A percentile compares a stretch with the other conserved stretches of the same genome.
These are phyloP conservation scores for Euphonia xanthogaster DNA, from an alignment of 2,797 vertebrate genomes.

Conservation along the genomic window DNA sequence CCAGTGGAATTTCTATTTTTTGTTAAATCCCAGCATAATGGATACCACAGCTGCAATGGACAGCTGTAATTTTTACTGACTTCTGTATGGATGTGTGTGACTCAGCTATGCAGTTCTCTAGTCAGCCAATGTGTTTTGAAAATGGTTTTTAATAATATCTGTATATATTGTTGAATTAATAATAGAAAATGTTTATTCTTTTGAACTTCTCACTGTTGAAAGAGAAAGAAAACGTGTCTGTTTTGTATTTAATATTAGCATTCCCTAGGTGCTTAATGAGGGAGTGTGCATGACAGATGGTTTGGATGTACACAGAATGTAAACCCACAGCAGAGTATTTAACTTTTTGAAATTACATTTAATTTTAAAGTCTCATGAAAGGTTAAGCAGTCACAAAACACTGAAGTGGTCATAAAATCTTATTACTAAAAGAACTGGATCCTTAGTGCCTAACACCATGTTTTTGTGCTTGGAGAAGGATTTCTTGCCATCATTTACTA, in stretches of 20 bases:
- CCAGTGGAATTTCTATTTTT: background rate
- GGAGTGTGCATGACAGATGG: background rate
- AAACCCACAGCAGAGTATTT: background rate
- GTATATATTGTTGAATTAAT: background rate
- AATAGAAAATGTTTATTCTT: background rate
- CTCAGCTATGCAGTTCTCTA: background rate
- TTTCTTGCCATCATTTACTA: background rate
- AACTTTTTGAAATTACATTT: slow-evolving; percentile 5
- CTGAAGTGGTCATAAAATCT: background rate
- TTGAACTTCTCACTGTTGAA: background rate
- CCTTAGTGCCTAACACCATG: background rate
- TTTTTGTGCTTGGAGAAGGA: background rate
- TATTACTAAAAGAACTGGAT: background rate
- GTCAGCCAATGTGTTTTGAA: background rate
- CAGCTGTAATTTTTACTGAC: slow-evolving; percentile 34
- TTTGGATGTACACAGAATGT: background rate
- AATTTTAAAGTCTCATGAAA: slow-evolving; percentile 12
- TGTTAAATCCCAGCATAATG: background rate
- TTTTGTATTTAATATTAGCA: background rate
- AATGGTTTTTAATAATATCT: background rate
- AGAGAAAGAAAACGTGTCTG: background rate
- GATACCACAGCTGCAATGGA: background rate
- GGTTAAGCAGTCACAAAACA: background rate
- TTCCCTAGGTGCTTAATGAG: background rate
- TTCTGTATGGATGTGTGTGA: slow-evolving; percentile 7